These are phyloP conservation scores for Halisarca cf. caerulea DNA, from an alignment of 37 sponge, comb jelly and placozoan genomes.

Conservation along the genomic window DNA sequence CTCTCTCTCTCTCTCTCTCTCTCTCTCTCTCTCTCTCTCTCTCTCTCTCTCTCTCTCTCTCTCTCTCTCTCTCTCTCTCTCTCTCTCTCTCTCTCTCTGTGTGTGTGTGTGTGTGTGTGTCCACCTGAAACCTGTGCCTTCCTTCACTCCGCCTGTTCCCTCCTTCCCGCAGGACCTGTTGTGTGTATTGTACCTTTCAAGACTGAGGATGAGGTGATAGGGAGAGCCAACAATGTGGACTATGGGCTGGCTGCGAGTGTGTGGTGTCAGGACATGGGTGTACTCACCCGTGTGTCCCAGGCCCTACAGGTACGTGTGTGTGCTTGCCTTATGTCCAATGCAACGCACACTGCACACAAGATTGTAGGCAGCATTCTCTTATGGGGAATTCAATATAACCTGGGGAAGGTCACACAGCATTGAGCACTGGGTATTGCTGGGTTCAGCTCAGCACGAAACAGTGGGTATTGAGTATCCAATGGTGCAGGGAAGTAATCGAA, in stretches of 20 bases:
- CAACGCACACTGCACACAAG: too few relatives aligned
- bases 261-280: constrained; percentile 78
- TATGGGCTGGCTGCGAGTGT: constrained; percentile 88
- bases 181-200: constrained; percentile 84
- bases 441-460: too few relatives aligned
- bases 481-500: too few relatives aligned
- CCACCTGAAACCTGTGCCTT: too few relatives aligned
- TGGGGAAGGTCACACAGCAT: too few relatives aligned
- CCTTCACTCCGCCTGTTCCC: constrained; percentile 14
- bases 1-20: constrained; percentile 10
- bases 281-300: constrained; percentile 77
- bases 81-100: constrained; percentile 19
- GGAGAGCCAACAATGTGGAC: constrained; percentile 72
- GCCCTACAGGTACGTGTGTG: constrained; percentile 67
- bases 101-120: background rate
- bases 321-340: too few relatives aligned
- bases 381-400: too few relatives aligned
- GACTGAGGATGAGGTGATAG: constrained; percentile 81
- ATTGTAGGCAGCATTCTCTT: too few relatives aligned
- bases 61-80: constrained; percentile 7
- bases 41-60: constrained; percentile 11
- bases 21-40: constrained; percentile 6
- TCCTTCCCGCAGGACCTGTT: constrained; percentile 58
- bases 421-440: too few relatives aligned
- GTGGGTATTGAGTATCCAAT: too few relatives aligned